A percentile compares a stretch with the other conserved stretches of the same genome.
These are phyloP conservation scores for Polymixis lichenea DNA, from an alignment of 2,888 invertebrate species.

Conservation along the genomic window DNA sequence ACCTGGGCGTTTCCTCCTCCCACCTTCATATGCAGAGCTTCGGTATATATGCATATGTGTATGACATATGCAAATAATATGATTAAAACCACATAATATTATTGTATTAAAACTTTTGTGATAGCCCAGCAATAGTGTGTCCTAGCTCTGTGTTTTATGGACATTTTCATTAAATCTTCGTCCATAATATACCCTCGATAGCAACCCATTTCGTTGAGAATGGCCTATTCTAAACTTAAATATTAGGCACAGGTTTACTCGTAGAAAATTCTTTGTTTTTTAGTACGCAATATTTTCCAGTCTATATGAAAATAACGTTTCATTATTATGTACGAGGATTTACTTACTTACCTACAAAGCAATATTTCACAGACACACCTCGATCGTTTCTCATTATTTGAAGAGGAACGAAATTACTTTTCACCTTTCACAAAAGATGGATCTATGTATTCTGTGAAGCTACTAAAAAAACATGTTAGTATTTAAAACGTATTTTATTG, in stretches of 20 bases:
- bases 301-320: conserved; percentile 20
- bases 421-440: conserved; percentile 47
- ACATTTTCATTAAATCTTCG: conserved; percentile 33
- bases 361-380: conserved; percentile 39
- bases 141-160: background rate
- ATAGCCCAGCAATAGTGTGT: background rate
- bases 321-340: conserved; percentile 35
- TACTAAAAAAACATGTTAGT: conserved; percentile 50
- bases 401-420: conserved; percentile 48
- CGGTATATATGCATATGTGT: too few species aligned
- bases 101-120: background rate
- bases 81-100: background rate
- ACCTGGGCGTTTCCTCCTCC: too few species aligned
- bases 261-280: conserved; percentile 25
- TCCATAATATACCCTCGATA: background rate
- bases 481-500: conserved; percentile 40
- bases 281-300: conserved; percentile 6
- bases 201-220: conserved; percentile 5
- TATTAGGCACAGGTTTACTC: background rate
- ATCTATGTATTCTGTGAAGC: conserved; percentile 16
- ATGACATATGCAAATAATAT: background rate
- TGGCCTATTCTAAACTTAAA: conserved; percentile 6
- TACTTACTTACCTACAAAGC: conserved; percentile 28
- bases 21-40: background rate
- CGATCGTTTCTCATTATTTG: conserved; percentile 35